A percentile compares a stretch with the other conserved stretches of the same genome.
Evolutionary conservation across 1,140 invertebrate genomes (phyloP).

Genomic region (Bombus confusus): DNA sequence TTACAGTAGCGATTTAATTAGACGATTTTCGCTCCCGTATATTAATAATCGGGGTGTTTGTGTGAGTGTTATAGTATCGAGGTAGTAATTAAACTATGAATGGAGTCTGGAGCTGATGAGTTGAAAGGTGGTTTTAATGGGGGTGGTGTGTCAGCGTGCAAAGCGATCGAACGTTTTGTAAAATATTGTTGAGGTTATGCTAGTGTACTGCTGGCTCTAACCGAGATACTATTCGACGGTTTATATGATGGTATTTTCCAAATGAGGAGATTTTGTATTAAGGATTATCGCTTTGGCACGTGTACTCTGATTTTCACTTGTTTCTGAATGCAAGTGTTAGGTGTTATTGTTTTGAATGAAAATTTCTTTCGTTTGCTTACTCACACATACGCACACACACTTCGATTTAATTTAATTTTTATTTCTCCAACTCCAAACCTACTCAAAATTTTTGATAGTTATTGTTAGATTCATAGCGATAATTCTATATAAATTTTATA

Average conservation of each 20-base stretch:
- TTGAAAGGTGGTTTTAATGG: not conserved
- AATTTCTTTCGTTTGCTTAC: no score
- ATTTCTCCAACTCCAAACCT: not conserved
- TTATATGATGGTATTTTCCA: not conserved
- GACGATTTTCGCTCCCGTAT: not conserved
- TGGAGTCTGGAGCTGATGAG: not conserved
- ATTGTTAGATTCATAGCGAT: not conserved
- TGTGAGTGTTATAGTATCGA: not conserved
- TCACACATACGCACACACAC: no score
- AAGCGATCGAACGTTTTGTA: not conserved
- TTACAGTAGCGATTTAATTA: constrained; percentile 1
- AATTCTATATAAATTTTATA: not conserved
- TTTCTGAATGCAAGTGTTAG: not conserved
- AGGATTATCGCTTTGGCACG: no score
- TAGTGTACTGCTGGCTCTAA: not conserved
- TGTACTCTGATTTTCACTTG: no score
- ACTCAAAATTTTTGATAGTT: not conserved
- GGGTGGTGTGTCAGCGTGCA: not conserved
- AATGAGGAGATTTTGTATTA: not conserved
- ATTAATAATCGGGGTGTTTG: not conserved
- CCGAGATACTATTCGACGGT: not conserved
- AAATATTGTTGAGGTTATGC: not conserved
- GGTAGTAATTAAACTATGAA: not conserved
- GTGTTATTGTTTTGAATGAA: not conserved
- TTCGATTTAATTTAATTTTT: not conserved